Percentiles rank a stretch among this genome's conserved stretches.
phyloP scores from a whole-genome alignment of 2,888 invertebrate species.

The Hirudinaria manillensis region DNA sequence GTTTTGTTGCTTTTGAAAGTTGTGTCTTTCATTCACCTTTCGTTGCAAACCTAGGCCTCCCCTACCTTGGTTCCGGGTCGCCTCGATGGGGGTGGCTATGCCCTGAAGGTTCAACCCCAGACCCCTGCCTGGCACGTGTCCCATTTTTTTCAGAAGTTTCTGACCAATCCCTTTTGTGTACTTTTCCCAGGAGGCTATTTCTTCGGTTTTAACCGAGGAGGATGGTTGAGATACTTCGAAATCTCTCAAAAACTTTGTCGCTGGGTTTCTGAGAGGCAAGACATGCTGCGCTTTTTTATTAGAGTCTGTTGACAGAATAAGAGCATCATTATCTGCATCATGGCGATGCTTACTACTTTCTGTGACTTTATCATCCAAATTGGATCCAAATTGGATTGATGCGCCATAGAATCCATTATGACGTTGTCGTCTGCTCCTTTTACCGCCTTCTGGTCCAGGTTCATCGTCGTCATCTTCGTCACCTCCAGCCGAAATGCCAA shows the following conservation, averaged over 20 bases:
- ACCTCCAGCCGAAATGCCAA: constrained; percentile 85
- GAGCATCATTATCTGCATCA: constrained; percentile 24
- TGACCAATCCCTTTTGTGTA: constrained; percentile 95
- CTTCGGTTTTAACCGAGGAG: constrained; percentile 34
- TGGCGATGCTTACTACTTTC: constrained; percentile 40
- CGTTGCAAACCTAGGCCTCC: constrained; percentile 70
- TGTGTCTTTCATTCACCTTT: constrained; percentile 46
- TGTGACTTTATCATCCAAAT: constrained; percentile 42
- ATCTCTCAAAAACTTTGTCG: neutral
- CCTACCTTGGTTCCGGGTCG: constrained; percentile 80
- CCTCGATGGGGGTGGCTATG: constrained; percentile 89
- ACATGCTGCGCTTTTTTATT: constrained; percentile 32
- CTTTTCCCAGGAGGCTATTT: constrained; percentile 77
- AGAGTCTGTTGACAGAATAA: constrained; percentile 31
- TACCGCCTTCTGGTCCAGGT: neutral
- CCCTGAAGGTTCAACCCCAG: constrained; percentile 93
- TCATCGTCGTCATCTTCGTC: constrained; percentile 49
- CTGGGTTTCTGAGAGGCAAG: neutral
- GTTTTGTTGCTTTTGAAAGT: neutral
- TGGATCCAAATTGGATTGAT: constrained; percentile 79
- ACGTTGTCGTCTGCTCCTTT: neutral
- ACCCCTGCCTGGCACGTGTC: constrained; percentile 91
- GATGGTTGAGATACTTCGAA: neutral
- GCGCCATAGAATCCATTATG: constrained; percentile 64
- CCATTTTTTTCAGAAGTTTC: constrained; percentile 86